These are phyloP conservation scores for Eptesicus fuscus DNA, from an alignment of 2,113 vertebrate genomes.

Conservation along the genomic window DNA sequence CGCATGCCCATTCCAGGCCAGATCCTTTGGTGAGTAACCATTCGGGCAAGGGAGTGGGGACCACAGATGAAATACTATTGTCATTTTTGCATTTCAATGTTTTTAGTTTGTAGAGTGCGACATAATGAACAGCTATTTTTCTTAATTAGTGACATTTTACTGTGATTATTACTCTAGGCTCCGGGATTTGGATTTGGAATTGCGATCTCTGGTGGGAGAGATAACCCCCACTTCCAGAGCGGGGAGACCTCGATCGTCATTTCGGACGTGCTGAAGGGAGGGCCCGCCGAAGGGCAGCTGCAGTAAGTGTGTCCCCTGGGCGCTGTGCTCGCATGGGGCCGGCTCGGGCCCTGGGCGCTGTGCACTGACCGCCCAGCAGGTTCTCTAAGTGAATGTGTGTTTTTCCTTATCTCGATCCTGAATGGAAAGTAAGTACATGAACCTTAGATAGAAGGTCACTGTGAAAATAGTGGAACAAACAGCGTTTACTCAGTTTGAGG, in stretches of 20 bases:
- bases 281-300: conserved; percentile 95
- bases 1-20: neutral
- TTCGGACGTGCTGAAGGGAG: conserved; percentile 98
- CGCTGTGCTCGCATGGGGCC: neutral
- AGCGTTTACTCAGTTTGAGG: neutral
- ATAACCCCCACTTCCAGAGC: conserved; percentile 99
- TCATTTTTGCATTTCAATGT: neutral
- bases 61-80: neutral
- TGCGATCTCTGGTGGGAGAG: conserved; percentile 98
- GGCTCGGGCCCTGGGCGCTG: neutral
- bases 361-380: neutral
- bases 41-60: neutral
- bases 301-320: conserved; percentile 87
- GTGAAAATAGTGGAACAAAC: neutral
- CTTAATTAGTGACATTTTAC: neutral
- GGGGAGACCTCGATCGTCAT: conserved; percentile 99
- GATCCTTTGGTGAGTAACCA: neutral
- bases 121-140: neutral
- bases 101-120: neutral
- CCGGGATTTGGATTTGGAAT: conserved; percentile 99
- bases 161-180: conserved; percentile 82
- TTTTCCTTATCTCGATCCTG: neutral
- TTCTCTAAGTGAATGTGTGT: neutral
- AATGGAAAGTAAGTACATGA: neutral
- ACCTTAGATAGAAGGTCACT: neutral